These are phyloP conservation scores for Strigamia maritima DNA, from an alignment of 2,888 invertebrate species.

Conservation along the genomic window DNA sequence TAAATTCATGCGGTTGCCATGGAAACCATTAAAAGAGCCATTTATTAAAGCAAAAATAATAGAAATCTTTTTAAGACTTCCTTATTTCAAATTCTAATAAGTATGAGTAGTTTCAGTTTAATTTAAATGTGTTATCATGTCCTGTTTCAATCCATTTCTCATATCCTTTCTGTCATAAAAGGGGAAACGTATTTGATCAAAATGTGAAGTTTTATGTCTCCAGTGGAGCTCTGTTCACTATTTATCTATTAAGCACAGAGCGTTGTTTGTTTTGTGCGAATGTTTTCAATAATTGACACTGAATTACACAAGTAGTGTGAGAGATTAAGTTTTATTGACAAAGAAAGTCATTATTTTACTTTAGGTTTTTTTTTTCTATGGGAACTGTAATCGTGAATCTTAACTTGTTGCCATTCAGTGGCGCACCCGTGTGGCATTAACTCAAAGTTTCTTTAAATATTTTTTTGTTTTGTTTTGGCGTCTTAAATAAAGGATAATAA, in stretches of 20 bases:
- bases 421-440: background rate
- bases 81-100: too few species aligned
- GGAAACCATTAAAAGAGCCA: too few species aligned
- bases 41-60: too few species aligned
- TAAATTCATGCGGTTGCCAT: too few species aligned
- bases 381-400: background rate
- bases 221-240: background rate
- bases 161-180: background rate
- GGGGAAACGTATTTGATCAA: background rate
- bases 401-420: background rate
- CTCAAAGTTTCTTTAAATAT: background rate
- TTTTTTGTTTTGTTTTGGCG: background rate
- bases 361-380: background rate
- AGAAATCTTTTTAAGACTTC: too few species aligned
- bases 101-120: too few species aligned
- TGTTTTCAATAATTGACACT: constrained; percentile 27
- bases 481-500: background rate
- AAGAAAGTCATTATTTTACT: constrained; percentile 4
- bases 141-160: background rate
- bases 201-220: background rate
- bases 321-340: constrained; percentile 31
- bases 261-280: constrained; percentile 17
- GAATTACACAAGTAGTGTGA: constrained; percentile 20
- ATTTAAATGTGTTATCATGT: background rate
- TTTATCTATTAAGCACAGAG: constrained; percentile 3